These are phyloP conservation scores for Taphrorychus bicolor DNA, from an alignment of 2,888 invertebrate genomes.

Conservation along the genomic window DNA sequence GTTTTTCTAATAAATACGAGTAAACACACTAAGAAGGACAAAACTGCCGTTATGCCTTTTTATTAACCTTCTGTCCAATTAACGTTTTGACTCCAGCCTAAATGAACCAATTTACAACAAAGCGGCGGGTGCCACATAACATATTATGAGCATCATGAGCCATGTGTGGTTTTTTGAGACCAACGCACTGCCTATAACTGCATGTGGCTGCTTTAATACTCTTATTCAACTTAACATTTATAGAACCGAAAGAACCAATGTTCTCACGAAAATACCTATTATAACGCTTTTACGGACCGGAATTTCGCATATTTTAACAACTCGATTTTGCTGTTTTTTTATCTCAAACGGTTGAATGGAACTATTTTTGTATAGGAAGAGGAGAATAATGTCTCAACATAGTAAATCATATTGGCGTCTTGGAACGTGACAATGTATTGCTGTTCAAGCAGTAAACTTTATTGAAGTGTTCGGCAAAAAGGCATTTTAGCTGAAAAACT, in stretches of 20 bases:
- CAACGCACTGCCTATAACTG: conserved; percentile 13
- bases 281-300: too few relatives aligned
- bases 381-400: background rate
- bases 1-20: too few relatives aligned
- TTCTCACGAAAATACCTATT: too few relatives aligned
- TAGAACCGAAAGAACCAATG: too few relatives aligned
- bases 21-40: background rate
- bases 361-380: too few relatives aligned
- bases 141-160: conserved; percentile 28
- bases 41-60: background rate
- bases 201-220: background rate
- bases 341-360: too few relatives aligned
- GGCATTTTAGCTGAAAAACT: too few relatives aligned
- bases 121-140: conserved; percentile 17
- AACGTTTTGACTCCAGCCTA: conserved; percentile 28
- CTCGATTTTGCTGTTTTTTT: too few relatives aligned
- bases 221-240: background rate
- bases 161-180: conserved; percentile 27
- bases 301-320: too few relatives aligned
- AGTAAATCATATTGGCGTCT: background rate
- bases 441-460: background rate
- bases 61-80: conserved; percentile 28
- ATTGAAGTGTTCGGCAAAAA: background rate
- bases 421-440: background rate
- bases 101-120: conserved; percentile 36